Evolutionary conservation across 2,797 vertebrate species (phyloP).

Genomic region (Hirundo rustica): DNA sequence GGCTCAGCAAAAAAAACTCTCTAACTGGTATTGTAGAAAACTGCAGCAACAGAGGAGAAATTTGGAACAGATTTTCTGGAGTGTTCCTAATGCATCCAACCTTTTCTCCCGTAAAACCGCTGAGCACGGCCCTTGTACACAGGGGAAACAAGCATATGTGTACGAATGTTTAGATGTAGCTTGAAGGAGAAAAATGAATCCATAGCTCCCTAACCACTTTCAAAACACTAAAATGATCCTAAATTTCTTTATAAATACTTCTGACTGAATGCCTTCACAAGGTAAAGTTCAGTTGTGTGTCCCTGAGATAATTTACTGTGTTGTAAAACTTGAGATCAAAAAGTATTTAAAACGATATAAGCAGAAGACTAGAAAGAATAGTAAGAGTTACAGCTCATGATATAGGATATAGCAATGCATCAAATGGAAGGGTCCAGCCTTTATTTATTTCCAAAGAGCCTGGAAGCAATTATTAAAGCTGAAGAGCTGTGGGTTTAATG

Average conservation of each 20-base stretch:
- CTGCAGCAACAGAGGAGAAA: background rate
- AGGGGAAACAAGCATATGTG: background rate
- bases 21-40: background rate
- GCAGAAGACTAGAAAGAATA: background rate
- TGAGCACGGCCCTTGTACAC: background rate
- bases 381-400: background rate
- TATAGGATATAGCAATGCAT: background rate
- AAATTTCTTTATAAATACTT: background rate
- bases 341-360: background rate
- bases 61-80: background rate
- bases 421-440: background rate
- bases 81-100: background rate
- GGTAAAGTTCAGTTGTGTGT: background rate
- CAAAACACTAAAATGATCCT: background rate
- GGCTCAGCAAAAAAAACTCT: background rate
- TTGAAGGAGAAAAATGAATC: background rate
- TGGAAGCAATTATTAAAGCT: slow-evolving; percentile 26
- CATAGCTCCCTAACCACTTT: background rate
- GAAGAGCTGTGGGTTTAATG: slow-evolving; percentile 18
- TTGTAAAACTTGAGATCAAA: background rate
- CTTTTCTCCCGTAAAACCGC: background rate
- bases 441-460: slow-evolving; percentile 1
- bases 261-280: background rate
- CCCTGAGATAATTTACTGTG: background rate
- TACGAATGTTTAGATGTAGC: background rate